phyloP scores from a whole-genome alignment of 2,113 vertebrate species.

The Opisthocomus hoazin region DNA sequence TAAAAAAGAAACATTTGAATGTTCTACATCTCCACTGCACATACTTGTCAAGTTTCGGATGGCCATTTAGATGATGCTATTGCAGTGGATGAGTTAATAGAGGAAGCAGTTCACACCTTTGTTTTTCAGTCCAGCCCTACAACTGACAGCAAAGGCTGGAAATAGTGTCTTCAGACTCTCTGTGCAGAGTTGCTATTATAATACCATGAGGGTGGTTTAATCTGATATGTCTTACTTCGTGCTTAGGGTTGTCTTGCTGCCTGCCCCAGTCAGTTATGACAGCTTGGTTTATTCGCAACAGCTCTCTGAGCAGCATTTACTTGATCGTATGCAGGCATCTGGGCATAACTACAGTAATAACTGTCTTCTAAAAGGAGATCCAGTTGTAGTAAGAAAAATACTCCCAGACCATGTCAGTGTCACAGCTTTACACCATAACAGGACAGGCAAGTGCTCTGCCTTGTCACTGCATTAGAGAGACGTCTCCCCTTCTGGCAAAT shows the following conservation, averaged over 20 bases:
- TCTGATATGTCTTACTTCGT: not conserved
- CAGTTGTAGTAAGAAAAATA: not conserved
- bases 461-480: not conserved
- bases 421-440: not conserved
- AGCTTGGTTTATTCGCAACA: constrained; percentile 1
- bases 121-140: not conserved
- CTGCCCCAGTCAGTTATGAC: not conserved
- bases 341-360: not conserved
- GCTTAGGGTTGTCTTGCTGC: not conserved
- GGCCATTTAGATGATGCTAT: not conserved
- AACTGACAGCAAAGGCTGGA: not conserved
- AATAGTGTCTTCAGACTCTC: not conserved
- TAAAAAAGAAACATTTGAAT: constrained; percentile 21
- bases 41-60: not conserved
- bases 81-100: not conserved
- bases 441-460: not conserved
- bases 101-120: not conserved
- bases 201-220: not conserved
- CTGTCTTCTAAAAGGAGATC: not conserved
- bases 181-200: not conserved
- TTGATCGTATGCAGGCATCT: not conserved
- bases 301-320: not conserved
- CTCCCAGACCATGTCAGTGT: not conserved
- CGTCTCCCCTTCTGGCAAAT: not conserved
- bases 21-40: constrained; percentile 14